Conservation (phyloP, 92 coral and sea anemone genomes). For the Paramuricea clavata region DNA sequence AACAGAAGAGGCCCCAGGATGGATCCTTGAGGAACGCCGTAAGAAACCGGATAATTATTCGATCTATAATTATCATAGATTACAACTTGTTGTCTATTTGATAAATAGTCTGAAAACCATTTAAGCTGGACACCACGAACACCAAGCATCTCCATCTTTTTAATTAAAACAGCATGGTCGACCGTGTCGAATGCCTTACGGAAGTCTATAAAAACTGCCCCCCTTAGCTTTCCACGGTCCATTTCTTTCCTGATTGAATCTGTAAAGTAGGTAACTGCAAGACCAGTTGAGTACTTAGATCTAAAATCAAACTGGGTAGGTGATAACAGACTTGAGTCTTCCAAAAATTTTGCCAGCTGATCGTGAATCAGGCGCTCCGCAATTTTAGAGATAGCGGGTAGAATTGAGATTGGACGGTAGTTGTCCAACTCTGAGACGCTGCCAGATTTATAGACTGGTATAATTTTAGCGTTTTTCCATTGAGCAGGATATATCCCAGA, state of each 20-base stretch:
- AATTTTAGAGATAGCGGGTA: slow-evolving; percentile 4
- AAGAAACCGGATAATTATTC: not conserved
- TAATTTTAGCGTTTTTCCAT: not conserved
- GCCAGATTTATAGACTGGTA: slow-evolving; percentile 11
- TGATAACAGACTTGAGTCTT: not conserved
- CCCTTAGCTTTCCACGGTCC: slow-evolving; percentile 19
- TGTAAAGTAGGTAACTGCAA: slow-evolving; percentile 4
- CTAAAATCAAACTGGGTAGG: slow-evolving; percentile 13
- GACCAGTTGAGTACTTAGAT: not conserved
- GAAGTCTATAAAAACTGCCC: slow-evolving; percentile 22
- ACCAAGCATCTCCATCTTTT: not conserved
- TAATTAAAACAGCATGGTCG: not conserved
- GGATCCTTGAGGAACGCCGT: slow-evolving; percentile 22
- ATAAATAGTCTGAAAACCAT: slow-evolving; percentile 13
- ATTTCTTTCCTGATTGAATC: slow-evolving; percentile 8
- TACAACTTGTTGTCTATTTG: not conserved
- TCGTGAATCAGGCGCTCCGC: not conserved
- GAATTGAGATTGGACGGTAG: slow-evolving; percentile 14
- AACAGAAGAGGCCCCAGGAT: slow-evolving; percentile 14
- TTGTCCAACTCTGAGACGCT: not conserved
- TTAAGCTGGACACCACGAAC: not conserved
- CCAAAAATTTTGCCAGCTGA: not conserved
- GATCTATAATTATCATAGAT: slow-evolving; percentile 6
- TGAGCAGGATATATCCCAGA: slow-evolving; percentile 9
- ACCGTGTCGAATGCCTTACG: not conserved